Conservation (phyloP, 2,888 invertebrate genomes). For the Globia sparganii region DNA sequence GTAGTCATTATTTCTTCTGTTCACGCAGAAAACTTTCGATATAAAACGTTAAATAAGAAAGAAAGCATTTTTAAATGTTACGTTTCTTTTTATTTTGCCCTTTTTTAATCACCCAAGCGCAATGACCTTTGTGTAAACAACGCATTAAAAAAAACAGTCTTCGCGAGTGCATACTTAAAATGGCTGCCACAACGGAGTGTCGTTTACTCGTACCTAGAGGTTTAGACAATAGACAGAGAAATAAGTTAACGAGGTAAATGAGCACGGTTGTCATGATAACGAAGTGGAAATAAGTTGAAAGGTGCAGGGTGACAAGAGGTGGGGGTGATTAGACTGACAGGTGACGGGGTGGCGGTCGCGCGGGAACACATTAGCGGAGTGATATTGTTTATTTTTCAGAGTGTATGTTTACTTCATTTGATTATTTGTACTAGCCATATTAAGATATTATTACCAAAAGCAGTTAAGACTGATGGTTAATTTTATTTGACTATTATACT, state of each 20-base stretch:
- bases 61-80: background rate
- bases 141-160: slow-evolving; percentile 22
- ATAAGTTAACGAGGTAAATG: slow-evolving; percentile 62
- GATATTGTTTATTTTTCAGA: too few relatives aligned
- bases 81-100: background rate
- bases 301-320: slow-evolving; percentile 51
- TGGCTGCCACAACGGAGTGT: slow-evolving; percentile 28
- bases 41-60: background rate
- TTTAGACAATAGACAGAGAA: slow-evolving; percentile 55
- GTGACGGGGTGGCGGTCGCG: slow-evolving; percentile 47
- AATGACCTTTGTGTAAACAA: background rate
- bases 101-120: slow-evolving; percentile 1
- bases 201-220: slow-evolving; percentile 42
- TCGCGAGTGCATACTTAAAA: slow-evolving; percentile 48
- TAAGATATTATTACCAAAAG: too few relatives aligned
- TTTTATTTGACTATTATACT: too few relatives aligned
- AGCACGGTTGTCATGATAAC: slow-evolving; percentile 59
- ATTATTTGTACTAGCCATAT: too few relatives aligned
- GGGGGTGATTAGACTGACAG: slow-evolving; percentile 56
- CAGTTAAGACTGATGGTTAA: too few relatives aligned
- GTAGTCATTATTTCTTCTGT: background rate
- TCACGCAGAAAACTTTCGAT: background rate
- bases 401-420: too few relatives aligned
- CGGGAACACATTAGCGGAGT: slow-evolving; percentile 50
- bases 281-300: slow-evolving; percentile 51